A percentile compares a stretch with the other conserved stretches of the same genome.
Evolutionary conservation across 2,797 vertebrate species (phyloP).

Genomic region (Gobio occitaniae): DNA sequence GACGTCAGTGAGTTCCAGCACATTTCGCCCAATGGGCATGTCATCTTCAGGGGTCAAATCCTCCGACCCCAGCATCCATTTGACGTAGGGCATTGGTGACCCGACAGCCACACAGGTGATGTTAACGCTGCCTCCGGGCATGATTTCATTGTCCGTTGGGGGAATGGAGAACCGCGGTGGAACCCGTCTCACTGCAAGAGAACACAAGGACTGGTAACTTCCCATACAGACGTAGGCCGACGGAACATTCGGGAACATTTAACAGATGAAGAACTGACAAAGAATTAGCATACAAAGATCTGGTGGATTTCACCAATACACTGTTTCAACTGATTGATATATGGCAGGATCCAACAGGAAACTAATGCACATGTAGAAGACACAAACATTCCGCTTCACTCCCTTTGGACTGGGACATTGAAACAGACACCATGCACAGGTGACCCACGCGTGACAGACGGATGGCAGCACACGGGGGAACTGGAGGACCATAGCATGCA

Average conservation of each 20-base stretch:
- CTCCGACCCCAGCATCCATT: slow-evolving; percentile 99
- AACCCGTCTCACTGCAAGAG: slow-evolving; percentile 90
- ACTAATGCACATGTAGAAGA: slow-evolving; percentile 15
- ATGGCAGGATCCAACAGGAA: slow-evolving; percentile 25
- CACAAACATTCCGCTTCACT: slow-evolving; percentile 17
- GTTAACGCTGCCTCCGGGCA: slow-evolving; percentile 99
- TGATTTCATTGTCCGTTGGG: slow-evolving; percentile 98
- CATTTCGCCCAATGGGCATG: slow-evolving; percentile 99
- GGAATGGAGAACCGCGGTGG: slow-evolving; percentile 98
- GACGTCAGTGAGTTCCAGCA: slow-evolving; percentile 96
- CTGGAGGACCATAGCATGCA: slow-evolving; percentile 84
- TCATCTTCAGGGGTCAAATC: slow-evolving; percentile 98
- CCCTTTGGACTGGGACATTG: slow-evolving; percentile 43
- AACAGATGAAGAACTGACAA: slow-evolving; percentile 16
- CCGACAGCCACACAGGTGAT: slow-evolving; percentile 99
- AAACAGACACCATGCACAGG: slow-evolving; percentile 87
- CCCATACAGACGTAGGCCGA: background rate
- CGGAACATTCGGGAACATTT: slow-evolving; percentile 5
- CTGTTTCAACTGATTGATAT: background rate
- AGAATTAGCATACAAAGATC: background rate
- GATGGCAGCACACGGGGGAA: slow-evolving; percentile 64
- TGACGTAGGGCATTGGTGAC: slow-evolving; percentile 99
- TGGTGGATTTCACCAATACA: slow-evolving; percentile 5
- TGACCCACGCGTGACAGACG: slow-evolving; percentile 67
- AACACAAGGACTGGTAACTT: slow-evolving; percentile 20